Percentiles rank a stretch among this genome's conserved stretches.
phyloP scores from a whole-genome alignment of 2,113 vertebrate species.

The Alosa alosa region DNA sequence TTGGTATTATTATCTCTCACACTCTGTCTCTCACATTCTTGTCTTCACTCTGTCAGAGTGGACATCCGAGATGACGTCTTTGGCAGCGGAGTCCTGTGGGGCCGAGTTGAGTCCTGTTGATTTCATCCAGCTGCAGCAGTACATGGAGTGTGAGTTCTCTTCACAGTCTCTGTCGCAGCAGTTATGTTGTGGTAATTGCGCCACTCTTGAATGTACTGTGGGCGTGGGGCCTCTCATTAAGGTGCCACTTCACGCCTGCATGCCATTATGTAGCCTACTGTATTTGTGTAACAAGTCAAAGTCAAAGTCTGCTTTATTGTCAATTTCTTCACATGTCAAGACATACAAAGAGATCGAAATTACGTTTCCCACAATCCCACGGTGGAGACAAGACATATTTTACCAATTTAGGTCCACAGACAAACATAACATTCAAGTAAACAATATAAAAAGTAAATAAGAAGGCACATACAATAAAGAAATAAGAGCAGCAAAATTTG shows the following conservation, averaged over 20 bases:
- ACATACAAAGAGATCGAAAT: too few species aligned
- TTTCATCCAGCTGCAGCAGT: conserved; percentile 90
- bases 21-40: background rate
- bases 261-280: background rate
- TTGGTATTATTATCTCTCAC: background rate
- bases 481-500: too few species aligned
- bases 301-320: too few species aligned
- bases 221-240: background rate
- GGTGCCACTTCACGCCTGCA: background rate
- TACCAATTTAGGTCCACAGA: too few species aligned
- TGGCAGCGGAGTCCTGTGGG: conserved; percentile 66
- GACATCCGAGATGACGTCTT: conserved; percentile 63
- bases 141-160: conserved; percentile 87
- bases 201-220: background rate
- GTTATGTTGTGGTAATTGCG: background rate
- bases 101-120: conserved; percentile 84
- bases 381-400: too few species aligned
- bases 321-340: too few species aligned
- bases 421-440: too few species aligned
- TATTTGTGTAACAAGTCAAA: background rate
- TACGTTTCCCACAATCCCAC: too few species aligned
- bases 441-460: too few species aligned
- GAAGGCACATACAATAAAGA: too few species aligned
- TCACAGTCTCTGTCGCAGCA: background rate
- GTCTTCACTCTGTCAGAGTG: conserved; percentile 40